Evolutionary conservation across 2,797 vertebrate species (phyloP).

Genomic region (Chrysocyon brachyurus): DNA sequence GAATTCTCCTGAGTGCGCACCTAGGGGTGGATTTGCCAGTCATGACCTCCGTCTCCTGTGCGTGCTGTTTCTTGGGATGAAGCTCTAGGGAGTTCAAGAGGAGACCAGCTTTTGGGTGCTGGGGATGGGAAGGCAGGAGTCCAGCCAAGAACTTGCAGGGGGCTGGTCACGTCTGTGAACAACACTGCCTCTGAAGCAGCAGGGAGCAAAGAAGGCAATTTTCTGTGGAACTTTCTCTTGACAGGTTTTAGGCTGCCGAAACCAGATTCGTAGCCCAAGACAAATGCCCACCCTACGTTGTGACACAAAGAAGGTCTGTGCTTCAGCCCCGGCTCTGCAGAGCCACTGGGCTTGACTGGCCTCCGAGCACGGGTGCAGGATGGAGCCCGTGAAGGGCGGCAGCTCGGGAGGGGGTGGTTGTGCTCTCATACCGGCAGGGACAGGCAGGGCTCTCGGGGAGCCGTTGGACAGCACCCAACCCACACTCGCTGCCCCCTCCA

Average conservation of each 20-base stretch:
- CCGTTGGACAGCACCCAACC: not conserved
- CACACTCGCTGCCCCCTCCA: accelerated
- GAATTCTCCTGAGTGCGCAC: accelerated
- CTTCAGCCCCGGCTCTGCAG: accelerated
- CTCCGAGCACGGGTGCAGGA: accelerated
- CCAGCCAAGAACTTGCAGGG: not conserved
- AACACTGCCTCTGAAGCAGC: accelerated
- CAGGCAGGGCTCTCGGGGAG: accelerated
- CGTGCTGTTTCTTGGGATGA: not conserved
- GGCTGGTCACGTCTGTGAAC: accelerated
- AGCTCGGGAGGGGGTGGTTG: not conserved
- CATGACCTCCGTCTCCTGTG: accelerated
- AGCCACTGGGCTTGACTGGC: accelerated
- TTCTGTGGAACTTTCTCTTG: not conserved
- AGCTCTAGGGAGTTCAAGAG: accelerated
- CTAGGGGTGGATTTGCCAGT: not conserved
- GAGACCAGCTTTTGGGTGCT: accelerated
- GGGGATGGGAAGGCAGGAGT: not conserved
- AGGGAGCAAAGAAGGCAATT: accelerated
- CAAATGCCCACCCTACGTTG: accelerated
- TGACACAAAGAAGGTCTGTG: not conserved
- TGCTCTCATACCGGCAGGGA: accelerated
- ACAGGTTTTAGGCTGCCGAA: not conserved
- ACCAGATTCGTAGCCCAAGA: not conserved
- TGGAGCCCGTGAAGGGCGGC: accelerated